These are phyloP conservation scores for Mycteria americana DNA, from an alignment of 2,797 vertebrate genomes.

Conservation along the genomic window DNA sequence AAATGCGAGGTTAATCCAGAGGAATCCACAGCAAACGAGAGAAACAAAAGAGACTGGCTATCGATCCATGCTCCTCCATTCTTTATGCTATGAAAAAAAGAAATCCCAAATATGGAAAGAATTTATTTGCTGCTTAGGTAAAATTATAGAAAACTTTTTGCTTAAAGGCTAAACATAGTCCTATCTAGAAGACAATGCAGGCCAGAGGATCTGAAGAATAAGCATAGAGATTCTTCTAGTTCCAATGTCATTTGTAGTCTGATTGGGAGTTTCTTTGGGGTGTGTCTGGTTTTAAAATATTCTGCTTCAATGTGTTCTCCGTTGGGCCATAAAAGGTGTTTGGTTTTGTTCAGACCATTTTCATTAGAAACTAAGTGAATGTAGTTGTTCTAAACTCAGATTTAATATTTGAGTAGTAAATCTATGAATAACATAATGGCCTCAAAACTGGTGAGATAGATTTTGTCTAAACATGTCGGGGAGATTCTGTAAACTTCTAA, in stretches of 20 bases:
- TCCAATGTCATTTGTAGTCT: neutral
- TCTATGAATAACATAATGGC: neutral
- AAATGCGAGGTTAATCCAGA: neutral
- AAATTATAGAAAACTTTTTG: neutral
- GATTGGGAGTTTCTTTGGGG: neutral
- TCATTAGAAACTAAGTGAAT: neutral
- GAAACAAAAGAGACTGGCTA: neutral
- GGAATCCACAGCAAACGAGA: neutral
- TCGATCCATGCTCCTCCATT: neutral
- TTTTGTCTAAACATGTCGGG: neutral
- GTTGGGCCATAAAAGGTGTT: neutral
- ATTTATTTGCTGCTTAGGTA: neutral
- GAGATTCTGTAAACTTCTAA: neutral
- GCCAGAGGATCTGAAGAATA: neutral
- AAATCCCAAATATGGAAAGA: neutral
- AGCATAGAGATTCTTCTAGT: neutral
- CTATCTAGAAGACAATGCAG: neutral
- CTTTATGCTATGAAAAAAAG: neutral
- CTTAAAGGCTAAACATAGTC: neutral
- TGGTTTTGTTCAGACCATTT: neutral
- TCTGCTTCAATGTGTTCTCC: neutral
- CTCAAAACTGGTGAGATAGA: neutral
- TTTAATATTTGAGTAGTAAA: neutral
- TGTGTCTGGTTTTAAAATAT: neutral
- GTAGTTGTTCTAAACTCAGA: neutral